These are phyloP conservation scores for Heliocidaris tuberculata DNA, from an alignment of 35 echinoderm and acorn worm species.

Conservation along the genomic window DNA sequence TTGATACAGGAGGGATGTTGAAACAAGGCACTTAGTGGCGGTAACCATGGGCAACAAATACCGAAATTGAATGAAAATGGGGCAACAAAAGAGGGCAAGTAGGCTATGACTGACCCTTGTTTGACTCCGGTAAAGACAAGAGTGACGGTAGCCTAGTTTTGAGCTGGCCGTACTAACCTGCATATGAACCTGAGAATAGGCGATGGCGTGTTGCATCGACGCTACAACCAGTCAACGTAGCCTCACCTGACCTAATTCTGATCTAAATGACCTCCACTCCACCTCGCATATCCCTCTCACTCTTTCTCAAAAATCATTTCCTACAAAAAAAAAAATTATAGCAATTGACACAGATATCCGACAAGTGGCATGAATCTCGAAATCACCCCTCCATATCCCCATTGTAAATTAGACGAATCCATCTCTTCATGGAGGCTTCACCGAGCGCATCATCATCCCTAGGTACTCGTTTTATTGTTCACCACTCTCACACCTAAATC, in stretches of 20 bases:
- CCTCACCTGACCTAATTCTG: slow-evolving; percentile 27
- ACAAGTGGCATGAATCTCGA: neutral
- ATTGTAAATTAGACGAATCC: neutral
- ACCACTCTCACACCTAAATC: neutral
- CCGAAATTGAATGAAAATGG: neutral
- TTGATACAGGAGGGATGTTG: neutral
- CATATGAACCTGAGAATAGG: neutral
- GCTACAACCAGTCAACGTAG: neutral
- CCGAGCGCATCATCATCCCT: neutral
- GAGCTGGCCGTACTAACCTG: slow-evolving; percentile 26
- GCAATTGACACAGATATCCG: slow-evolving; percentile 7
- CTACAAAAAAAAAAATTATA: slow-evolving; percentile 22
- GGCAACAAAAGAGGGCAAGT: slow-evolving; percentile 15
- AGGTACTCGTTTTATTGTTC: neutral
- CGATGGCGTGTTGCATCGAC: slow-evolving; percentile 17
- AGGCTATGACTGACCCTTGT: neutral
- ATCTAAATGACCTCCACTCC: neutral
- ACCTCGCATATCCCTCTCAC: neutral
- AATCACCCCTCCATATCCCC: neutral
- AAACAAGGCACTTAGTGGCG: neutral
- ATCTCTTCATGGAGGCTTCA: neutral
- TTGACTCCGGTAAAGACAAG: slow-evolving; percentile 26
- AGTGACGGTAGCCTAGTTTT: slow-evolving; percentile 27
- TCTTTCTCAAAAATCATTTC: neutral
- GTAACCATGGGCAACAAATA: neutral